phyloP scores from a whole-genome alignment of 2,888 invertebrate species.

The Chrysotoxum bicinctum region DNA sequence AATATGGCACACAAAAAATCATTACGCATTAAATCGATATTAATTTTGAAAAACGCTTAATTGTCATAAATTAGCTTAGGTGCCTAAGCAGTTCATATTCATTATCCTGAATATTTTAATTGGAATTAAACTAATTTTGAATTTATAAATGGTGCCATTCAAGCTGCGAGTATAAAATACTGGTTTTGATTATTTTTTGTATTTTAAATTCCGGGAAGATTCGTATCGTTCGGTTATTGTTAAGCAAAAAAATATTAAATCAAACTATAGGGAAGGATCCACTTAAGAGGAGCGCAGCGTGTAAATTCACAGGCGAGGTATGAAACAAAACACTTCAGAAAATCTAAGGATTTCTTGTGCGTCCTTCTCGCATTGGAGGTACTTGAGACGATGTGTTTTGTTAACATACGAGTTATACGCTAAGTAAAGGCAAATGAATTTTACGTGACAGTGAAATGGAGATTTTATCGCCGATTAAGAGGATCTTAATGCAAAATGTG shows the following conservation, averaged over 20 bases:
- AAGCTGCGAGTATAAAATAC: conserved; percentile 20
- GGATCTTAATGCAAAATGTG: conserved; percentile 28
- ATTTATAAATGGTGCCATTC: conserved; percentile 3
- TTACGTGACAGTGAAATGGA: background rate
- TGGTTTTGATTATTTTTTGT: background rate
- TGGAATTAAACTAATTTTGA: conserved; percentile 56
- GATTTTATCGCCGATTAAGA: conserved; percentile 64
- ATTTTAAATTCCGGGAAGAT: conserved; percentile 9
- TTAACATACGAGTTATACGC: background rate
- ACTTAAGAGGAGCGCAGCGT: conserved; percentile 77
- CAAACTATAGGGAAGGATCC: conserved; percentile 7
- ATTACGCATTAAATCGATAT: conserved; percentile 57
- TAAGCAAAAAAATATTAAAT: background rate
- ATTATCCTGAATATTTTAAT: conserved; percentile 56
- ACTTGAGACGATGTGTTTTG: conserved; percentile 56
- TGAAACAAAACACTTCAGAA: conserved; percentile 80
- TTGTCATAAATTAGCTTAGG: conserved; percentile 67
- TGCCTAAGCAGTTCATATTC: conserved; percentile 47
- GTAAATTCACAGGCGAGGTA: conserved; percentile 81
- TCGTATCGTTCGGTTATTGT: conserved; percentile 16
- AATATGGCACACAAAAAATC: conserved; percentile 2
- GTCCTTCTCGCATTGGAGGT: background rate
- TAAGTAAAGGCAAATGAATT: background rate
- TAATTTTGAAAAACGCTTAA: conserved; percentile 64
- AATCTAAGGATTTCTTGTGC: conserved; percentile 21